Base-by-base conservation (phyloP, 2,888 invertebrate genomes). In the Agrotis exclamationis region DNA sequence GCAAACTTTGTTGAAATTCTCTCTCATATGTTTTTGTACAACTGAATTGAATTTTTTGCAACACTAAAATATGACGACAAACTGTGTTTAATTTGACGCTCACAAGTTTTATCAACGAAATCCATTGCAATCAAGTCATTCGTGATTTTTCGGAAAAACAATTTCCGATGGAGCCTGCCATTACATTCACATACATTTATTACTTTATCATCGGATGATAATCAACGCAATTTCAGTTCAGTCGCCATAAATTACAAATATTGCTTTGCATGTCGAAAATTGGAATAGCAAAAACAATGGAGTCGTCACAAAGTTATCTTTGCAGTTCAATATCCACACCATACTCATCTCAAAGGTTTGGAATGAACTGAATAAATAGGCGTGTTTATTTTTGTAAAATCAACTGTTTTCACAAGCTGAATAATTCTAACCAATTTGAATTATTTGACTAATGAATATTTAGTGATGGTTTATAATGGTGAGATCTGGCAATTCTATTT, bases 401-500 rank as follows among this genome's bases (percentile, higher is more conserved):
- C 73, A 59, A 63, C 78, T 84, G 80, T 75, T 78, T 80, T 70
- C 80, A 67, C 62, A 79, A 70, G 66, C 66, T 76, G 85, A 84
- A 86, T 80, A 79, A 85, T 80, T 76, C 67, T 54, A 65, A 60
- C 63, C 66, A 74, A 70, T 82, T 82, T 71, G 71, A 79, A 83
- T 83, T 83, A 79, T 81, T 83, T 69, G 47, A 39, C 67, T 74
- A 66, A 79, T 85, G 79, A 83, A 83, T 84, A 85, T 84, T 85
- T 82, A 79, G 67, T 58, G 62, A 44, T 58, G 63, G 67, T 68
- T 80, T 72, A 63, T 70, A 74, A 77, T 77, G 63, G 68, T 50
- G 50, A 60, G 33, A 65, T 58, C 74, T 76, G 73, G 59, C 39
- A 64, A 70, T 54, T 69, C 59, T 69, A 66, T 77, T 69, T 70